These are phyloP conservation scores for Eretmocerus hayati DNA, from an alignment of 2,888 invertebrate species.

Conservation along the genomic window DNA sequence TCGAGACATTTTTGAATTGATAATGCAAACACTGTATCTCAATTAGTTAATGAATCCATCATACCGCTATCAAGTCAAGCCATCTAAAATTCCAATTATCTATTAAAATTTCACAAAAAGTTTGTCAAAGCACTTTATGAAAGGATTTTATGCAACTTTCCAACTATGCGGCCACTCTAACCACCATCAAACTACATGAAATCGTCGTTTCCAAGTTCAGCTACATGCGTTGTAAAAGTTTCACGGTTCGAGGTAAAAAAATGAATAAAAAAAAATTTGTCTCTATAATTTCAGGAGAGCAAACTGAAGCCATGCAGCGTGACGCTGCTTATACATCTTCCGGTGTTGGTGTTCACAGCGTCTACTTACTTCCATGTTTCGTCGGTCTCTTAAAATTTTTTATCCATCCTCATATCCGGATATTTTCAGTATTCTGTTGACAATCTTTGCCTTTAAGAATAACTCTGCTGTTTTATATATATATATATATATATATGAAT, in stretches of 20 bases:
- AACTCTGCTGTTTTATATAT: background rate
- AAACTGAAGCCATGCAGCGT: conserved; percentile 61
- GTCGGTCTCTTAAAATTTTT: conserved; percentile 1
- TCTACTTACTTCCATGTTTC: background rate
- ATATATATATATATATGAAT: background rate
- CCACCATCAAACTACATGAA: too few relatives aligned
- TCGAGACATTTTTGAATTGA: too few relatives aligned
- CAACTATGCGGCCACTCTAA: too few relatives aligned
- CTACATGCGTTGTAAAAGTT: conserved; percentile 21
- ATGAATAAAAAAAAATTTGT: background rate
- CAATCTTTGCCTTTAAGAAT: background rate
- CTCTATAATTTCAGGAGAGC: conserved; percentile 44
- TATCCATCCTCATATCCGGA: background rate
- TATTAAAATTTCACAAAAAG: too few relatives aligned
- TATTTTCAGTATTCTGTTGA: conserved; percentile 11
- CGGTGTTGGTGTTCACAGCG: conserved; percentile 29
- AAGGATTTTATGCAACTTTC: too few relatives aligned
- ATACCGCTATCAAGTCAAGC: too few relatives aligned
- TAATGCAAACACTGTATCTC: too few relatives aligned
- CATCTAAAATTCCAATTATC: too few relatives aligned
- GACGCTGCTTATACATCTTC: conserved; percentile 46
- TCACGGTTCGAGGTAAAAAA: background rate
- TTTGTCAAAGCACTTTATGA: too few relatives aligned
- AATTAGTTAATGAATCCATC: too few relatives aligned
- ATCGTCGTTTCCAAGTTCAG: too few relatives aligned